Percentiles rank a stretch among this genome's conserved stretches.
phyloP scores from a whole-genome alignment of 2,888 invertebrate species.

The Drosophila pegasa region DNA sequence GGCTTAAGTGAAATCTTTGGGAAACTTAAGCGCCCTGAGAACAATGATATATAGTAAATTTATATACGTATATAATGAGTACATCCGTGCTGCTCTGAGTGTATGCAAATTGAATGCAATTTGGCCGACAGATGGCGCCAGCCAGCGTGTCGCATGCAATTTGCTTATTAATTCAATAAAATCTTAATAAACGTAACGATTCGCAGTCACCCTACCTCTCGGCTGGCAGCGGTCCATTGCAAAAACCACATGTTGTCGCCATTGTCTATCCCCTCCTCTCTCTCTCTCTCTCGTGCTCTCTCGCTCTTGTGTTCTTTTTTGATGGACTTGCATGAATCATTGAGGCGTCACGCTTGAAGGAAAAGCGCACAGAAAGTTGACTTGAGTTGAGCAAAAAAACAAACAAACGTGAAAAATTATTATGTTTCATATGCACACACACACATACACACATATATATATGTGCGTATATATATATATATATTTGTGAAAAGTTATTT shows the following conservation, averaged over 20 bases:
- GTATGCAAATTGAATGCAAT: slow-evolving; percentile 64
- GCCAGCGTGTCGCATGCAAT: slow-evolving; percentile 75
- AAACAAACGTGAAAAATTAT: slow-evolving; percentile 43
- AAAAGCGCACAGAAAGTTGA: slow-evolving; percentile 68
- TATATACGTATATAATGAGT: slow-evolving; percentile 1
- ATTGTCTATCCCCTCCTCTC: slow-evolving; percentile 7
- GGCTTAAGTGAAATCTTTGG: slow-evolving; percentile 33
- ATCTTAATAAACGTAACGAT: slow-evolving; percentile 65
- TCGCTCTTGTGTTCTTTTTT: slow-evolving; percentile 34
- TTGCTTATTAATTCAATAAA: slow-evolving; percentile 78
- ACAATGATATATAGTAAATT: slow-evolving; percentile 32
- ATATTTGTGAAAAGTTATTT: slow-evolving; percentile 74
- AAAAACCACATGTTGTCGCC: slow-evolving; percentile 71
- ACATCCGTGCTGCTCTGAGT: slow-evolving; percentile 6
- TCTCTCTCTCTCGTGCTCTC: not conserved
- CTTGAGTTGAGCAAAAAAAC: slow-evolving; percentile 39
- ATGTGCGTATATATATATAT: not conserved
- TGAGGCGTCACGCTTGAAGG: slow-evolving; percentile 79
- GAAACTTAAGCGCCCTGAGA: slow-evolving; percentile 30
- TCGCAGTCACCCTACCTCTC: not conserved
- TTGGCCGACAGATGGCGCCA: slow-evolving; percentile 75
- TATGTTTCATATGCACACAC: slow-evolving; percentile 53
- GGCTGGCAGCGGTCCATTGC: slow-evolving; percentile 51
- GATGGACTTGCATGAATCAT: slow-evolving; percentile 82
- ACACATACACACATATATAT: not conserved